Evolutionary conservation across 2,113 vertebrate species (phyloP).

Genomic region (Merops nubicus): DNA sequence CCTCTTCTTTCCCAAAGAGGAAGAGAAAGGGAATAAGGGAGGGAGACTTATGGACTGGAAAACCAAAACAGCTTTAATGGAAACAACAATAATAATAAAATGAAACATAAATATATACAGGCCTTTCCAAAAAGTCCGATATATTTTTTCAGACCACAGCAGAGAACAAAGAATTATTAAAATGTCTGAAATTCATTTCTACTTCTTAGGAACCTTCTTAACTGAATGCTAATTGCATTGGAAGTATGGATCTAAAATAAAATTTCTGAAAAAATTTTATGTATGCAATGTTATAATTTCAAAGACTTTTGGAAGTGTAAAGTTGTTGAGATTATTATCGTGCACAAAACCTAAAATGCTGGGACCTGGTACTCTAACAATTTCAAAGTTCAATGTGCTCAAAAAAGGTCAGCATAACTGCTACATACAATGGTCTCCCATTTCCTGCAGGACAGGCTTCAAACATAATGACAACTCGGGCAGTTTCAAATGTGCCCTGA

Average conservation of each 20-base stretch:
- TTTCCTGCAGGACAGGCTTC: neutral
- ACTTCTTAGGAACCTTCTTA: neutral
- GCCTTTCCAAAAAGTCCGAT: neutral
- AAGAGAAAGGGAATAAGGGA: no score
- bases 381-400: neutral
- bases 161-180: neutral
- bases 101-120: no score
- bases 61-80: no score
- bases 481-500: neutral
- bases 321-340: neutral
- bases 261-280: neutral
- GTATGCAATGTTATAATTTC: neutral
- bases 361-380: neutral
- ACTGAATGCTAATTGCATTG: neutral
- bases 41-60: no score
- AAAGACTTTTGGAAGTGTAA: neutral
- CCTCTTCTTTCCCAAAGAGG: no score
- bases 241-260: neutral
- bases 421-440: neutral
- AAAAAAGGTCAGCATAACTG: neutral
- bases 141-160: neutral
- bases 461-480: neutral
- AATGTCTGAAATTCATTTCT: neutral
- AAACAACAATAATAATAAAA: no score
- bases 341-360: neutral